These are phyloP conservation scores for Mionectes olivaceus DNA, from an alignment of 2,797 vertebrate genomes.

Conservation along the genomic window DNA sequence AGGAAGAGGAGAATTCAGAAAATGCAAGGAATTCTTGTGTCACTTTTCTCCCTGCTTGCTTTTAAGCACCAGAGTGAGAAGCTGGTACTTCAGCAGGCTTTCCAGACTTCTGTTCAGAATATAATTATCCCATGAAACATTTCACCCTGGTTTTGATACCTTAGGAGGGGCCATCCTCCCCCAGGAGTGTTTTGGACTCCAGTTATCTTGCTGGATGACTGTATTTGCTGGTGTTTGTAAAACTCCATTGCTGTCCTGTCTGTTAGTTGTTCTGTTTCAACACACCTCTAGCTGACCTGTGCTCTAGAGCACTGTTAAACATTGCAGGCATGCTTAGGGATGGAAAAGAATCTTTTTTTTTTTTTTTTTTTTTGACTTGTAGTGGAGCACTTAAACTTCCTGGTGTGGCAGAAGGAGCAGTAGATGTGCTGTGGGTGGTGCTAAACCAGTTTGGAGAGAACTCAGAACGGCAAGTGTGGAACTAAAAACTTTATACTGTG, in stretches of 20 bases:
- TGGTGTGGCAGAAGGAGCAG: background rate
- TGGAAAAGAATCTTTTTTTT: background rate
- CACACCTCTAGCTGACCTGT: conserved; percentile 12
- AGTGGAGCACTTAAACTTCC: background rate
- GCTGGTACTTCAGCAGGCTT: background rate
- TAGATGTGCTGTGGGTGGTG: background rate
- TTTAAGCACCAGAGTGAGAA: background rate
- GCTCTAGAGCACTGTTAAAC: background rate
- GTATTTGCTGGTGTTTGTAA: background rate
- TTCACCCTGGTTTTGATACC: background rate
- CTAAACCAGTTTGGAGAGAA: background rate
- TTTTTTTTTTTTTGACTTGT: too few species aligned
- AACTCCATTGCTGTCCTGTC: background rate
- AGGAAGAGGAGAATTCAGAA: background rate
- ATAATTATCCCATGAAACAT: background rate
- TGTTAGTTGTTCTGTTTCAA: conserved; percentile 3
- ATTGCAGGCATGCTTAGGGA: background rate
- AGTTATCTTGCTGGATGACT: background rate
- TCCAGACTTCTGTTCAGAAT: background rate
- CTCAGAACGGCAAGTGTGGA: background rate
- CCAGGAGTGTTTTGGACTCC: background rate
- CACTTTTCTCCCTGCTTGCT: background rate
- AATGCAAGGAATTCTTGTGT: background rate
- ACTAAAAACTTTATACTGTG: background rate
- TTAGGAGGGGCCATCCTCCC: background rate